phyloP scores from a whole-genome alignment of 2,113 vertebrate species.

The Hepsetus odoe region DNA sequence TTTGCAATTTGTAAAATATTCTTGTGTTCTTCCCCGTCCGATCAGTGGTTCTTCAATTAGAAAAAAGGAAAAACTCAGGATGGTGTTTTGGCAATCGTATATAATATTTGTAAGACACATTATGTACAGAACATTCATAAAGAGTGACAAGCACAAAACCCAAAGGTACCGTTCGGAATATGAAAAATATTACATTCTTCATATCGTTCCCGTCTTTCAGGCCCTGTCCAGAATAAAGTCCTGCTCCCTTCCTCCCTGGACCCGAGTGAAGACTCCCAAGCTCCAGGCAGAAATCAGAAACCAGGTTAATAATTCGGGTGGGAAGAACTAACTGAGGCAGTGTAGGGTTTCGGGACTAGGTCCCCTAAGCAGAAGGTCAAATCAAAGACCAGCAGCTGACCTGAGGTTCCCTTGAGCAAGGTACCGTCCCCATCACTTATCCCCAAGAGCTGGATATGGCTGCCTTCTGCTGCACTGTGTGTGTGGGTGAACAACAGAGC shows the following conservation, averaged over 20 bases:
- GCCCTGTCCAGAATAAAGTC: neutral
- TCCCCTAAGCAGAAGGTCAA: too few relatives aligned
- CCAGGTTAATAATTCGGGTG: neutral
- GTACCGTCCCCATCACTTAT: too few relatives aligned
- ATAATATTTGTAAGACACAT: conserved; percentile 31
- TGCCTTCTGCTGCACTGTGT: too few relatives aligned
- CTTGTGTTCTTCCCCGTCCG: too few relatives aligned
- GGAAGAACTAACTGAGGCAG: too few relatives aligned
- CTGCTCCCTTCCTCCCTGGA: neutral
- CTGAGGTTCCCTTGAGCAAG: too few relatives aligned
- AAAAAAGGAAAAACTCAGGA: neutral
- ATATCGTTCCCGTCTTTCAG: neutral
- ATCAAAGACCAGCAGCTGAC: too few relatives aligned
- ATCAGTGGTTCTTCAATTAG: too few relatives aligned
- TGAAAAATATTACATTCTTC: conserved; percentile 22
- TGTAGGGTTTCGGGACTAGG: too few relatives aligned
- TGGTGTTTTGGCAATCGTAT: neutral
- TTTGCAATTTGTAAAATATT: too few relatives aligned
- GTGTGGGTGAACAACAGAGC: too few relatives aligned
- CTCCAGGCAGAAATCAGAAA: neutral
- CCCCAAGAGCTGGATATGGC: too few relatives aligned
- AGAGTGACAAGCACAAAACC: conserved; percentile 30
- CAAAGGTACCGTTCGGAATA: conserved; percentile 7
- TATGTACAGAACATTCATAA: conserved; percentile 46
- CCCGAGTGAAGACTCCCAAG: neutral